Percentiles rank a stretch among this genome's conserved stretches.
Evolutionary conservation across 2,797 vertebrate species (phyloP).

Genomic region (Platalea minor): DNA sequence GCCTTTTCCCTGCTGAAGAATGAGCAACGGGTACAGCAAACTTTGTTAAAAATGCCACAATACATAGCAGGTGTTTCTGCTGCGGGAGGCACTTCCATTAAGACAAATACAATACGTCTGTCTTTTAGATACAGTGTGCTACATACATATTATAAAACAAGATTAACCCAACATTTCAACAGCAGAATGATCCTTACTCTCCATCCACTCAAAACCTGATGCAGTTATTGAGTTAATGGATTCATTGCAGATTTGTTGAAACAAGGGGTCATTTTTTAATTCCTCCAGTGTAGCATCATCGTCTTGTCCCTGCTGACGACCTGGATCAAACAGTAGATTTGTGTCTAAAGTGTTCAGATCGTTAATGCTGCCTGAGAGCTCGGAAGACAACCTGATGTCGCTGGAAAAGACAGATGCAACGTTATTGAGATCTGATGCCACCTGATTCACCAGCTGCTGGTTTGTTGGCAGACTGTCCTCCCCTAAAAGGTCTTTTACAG

Average conservation of each 20-base stretch:
- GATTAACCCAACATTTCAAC: conserved; percentile 98
- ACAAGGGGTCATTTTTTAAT: conserved; percentile 92
- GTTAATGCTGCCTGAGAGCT: conserved; percentile 93
- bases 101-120: conserved; percentile 86
- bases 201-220: conserved; percentile 95
- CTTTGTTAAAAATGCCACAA: conserved; percentile 80
- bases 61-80: conserved; percentile 85
- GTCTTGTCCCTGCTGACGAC: conserved; percentile 91
- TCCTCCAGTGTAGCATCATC: conserved; percentile 90
- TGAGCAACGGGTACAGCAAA: conserved; percentile 80
- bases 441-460: conserved; percentile 85
- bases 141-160: conserved; percentile 82
- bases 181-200: conserved; percentile 97
- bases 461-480: conserved; percentile 82
- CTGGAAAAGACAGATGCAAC: conserved; percentile 85
- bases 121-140: conserved; percentile 88
- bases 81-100: conserved; percentile 90
- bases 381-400: conserved; percentile 92
- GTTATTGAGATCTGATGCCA: conserved; percentile 82
- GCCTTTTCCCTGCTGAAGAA: conserved; percentile 75
- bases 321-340: conserved; percentile 96
- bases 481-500: conserved; percentile 88
- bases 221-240: conserved; percentile 84
- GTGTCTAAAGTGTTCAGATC: conserved; percentile 95
- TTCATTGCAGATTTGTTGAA: conserved; percentile 95